These are phyloP conservation scores for Eulithis prunata DNA, from an alignment of 2,888 invertebrate species.

Conservation along the genomic window DNA sequence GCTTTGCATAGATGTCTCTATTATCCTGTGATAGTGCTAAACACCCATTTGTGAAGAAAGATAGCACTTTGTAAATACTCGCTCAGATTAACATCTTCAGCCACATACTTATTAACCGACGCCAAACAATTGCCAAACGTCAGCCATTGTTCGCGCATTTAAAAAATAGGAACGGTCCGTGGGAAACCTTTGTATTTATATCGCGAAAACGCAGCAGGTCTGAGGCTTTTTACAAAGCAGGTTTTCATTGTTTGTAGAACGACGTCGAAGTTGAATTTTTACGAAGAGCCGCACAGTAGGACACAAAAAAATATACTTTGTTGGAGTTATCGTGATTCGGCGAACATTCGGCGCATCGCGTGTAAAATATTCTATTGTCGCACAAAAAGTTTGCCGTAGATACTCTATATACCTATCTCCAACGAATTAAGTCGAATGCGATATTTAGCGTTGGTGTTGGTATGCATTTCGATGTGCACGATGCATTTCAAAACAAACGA, in stretches of 20 bases:
- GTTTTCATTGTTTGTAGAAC: not conserved
- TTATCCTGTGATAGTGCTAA: slow-evolving; percentile 28
- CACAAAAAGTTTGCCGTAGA: too few species aligned
- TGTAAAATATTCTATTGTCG: too few species aligned
- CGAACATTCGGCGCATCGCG: too few species aligned
- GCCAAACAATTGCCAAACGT: slow-evolving; percentile 68
- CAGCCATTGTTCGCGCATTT: slow-evolving; percentile 58
- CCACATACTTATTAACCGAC: slow-evolving; percentile 43
- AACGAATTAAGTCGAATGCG: too few species aligned
- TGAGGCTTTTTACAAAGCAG: slow-evolving; percentile 10
- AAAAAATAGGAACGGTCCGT: slow-evolving; percentile 59
- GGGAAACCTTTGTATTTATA: slow-evolving; percentile 63
- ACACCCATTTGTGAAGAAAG: slow-evolving; percentile 30
- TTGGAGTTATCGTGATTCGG: too few species aligned
- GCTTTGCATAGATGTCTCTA: slow-evolving; percentile 8
- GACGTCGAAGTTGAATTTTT: not conserved
- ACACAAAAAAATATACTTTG: not conserved
- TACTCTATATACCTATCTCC: too few species aligned
- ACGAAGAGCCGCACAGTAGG: too few species aligned
- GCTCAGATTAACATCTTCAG: slow-evolving; percentile 57
- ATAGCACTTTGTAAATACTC: slow-evolving; percentile 44
- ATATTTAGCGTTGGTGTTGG: too few species aligned
- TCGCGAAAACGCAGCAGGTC: slow-evolving; percentile 54
- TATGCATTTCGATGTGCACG: too few species aligned
- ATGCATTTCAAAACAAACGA: too few species aligned